Conservation (phyloP, 1,140 invertebrate species). For the Rhizoglyphus robini region DNA sequence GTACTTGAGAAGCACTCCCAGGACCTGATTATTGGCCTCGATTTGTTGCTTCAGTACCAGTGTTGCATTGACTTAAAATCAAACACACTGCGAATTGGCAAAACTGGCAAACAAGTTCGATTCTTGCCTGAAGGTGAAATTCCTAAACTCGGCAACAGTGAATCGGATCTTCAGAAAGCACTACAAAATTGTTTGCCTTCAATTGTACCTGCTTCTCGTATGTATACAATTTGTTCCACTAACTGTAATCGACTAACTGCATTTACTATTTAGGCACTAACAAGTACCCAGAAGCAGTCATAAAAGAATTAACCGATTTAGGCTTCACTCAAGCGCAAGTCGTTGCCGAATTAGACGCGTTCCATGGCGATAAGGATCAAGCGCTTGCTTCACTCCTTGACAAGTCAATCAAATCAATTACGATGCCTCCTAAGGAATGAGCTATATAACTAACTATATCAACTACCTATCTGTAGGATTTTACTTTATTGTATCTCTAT, state of each 20-base stretch:
- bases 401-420: constrained; percentile 63
- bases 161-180: constrained; percentile 27
- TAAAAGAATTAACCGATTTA: constrained; percentile 54
- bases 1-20: constrained; percentile 94
- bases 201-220: neutral
- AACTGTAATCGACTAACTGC: no score
- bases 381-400: constrained; percentile 65
- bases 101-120: constrained; percentile 75
- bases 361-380: constrained; percentile 65
- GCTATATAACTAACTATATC: no score
- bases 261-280: neutral
- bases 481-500: no score
- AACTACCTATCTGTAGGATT: no score
- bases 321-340: constrained; percentile 62
- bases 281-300: constrained; percentile 48
- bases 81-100: constrained; percentile 82
- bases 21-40: constrained; percentile 93
- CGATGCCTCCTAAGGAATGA: constrained; percentile 29
- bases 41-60: constrained; percentile 94
- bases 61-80: constrained; percentile 84
- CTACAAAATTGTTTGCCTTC: neutral
- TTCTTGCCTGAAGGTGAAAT: constrained; percentile 78
- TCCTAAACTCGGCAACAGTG: constrained; percentile 37
- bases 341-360: constrained; percentile 55
- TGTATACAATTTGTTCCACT: neutral